These are phyloP conservation scores for Dorcus parallelipipedus DNA, from an alignment of 2,888 invertebrate species.

Conservation along the genomic window DNA sequence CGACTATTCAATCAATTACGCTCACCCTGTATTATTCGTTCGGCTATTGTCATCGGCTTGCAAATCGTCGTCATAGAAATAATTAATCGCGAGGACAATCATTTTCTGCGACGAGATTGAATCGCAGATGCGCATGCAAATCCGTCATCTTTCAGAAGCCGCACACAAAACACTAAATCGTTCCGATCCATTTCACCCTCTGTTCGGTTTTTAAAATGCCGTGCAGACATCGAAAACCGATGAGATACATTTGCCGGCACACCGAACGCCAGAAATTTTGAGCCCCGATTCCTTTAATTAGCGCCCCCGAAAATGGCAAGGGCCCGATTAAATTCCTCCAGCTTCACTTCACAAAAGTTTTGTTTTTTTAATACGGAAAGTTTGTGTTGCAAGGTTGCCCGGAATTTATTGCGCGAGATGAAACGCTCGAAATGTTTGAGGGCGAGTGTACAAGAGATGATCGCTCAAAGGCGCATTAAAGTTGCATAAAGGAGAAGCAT, in stretches of 20 bases:
- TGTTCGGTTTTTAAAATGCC: slow-evolving; percentile 6
- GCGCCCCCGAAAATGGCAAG: not conserved
- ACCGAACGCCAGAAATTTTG: slow-evolving; percentile 1
- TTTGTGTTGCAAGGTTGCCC: not conserved
- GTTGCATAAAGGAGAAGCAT: slow-evolving; percentile 22
- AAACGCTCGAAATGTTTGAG: slow-evolving; percentile 1
- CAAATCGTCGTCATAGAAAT: too few species aligned
- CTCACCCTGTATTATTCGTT: too few species aligned
- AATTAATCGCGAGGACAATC: too few species aligned
- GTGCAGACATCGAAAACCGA: slow-evolving; percentile 21
- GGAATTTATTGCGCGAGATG: not conserved
- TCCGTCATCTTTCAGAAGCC: not conserved
- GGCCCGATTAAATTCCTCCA: not conserved
- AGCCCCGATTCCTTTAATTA: not conserved
- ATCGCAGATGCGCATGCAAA: too few species aligned
- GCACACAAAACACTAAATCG: slow-evolving; percentile 4
- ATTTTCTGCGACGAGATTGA: too few species aligned
- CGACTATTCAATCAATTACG: too few species aligned
- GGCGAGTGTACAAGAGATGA: slow-evolving; percentile 12
- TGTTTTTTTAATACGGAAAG: not conserved
- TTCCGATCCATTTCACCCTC: slow-evolving; percentile 25
- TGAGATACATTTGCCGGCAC: slow-evolving; percentile 16
- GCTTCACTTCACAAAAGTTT: too few species aligned
- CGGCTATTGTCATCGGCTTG: too few species aligned
- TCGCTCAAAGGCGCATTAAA: slow-evolving; percentile 17